These are phyloP conservation scores for Bombyx mori DNA, from an alignment of 1,140 invertebrate genomes.

Conservation along the genomic window ASM3026992v2 NC_085131.1:10548501-10549000, in stretches of 20 bases:
- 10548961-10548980: constrained; percentile 91
- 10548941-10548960: constrained; percentile 91
- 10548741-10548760: constrained; percentile 23
- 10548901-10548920: constrained; percentile 95
- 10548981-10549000: constrained; percentile 94
- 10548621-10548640: too few relatives aligned
- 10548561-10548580: too few relatives aligned
- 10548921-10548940: constrained; percentile 91
- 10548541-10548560: too few relatives aligned
- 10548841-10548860: constrained; percentile 66
- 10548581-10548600: too few relatives aligned
- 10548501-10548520: too few relatives aligned
- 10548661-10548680: too few relatives aligned
- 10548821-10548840: constrained; percentile 60
- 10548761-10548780: constrained; percentile 24
- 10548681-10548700: too few relatives aligned
- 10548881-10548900: constrained; percentile 82
- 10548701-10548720: too few relatives aligned
- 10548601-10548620: too few relatives aligned
- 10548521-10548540: too few relatives aligned
- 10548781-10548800: constrained; percentile 46
- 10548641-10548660: too few relatives aligned
- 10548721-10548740: too few relatives aligned
- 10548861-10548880: constrained; percentile 76
- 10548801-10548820: constrained; percentile 59